phyloP scores from a whole-genome alignment of 1,140 invertebrate species.

The Dufourea novaeangliae region DNA sequence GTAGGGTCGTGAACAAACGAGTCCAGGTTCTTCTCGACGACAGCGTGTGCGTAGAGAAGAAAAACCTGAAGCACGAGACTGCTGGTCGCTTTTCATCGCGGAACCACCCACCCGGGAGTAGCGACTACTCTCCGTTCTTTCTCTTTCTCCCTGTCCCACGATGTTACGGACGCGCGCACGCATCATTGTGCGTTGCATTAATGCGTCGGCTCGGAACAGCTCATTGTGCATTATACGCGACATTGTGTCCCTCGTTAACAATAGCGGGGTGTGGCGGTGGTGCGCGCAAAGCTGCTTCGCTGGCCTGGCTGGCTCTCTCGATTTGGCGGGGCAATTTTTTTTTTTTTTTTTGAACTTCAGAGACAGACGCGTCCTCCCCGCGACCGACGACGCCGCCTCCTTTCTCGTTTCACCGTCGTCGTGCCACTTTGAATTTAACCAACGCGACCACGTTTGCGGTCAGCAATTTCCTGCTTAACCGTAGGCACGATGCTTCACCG shows the following conservation, averaged over 20 bases:
- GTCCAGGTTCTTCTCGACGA: too few relatives aligned
- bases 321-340: constrained; percentile 66
- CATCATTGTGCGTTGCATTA: constrained; percentile 59
- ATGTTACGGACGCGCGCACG: constrained; percentile 23
- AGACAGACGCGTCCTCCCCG: constrained; percentile 31
- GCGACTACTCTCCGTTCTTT: neutral
- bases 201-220: constrained; percentile 56
- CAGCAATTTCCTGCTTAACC: constrained; percentile 31
- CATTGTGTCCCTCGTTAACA: constrained; percentile 66
- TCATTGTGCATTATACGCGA: constrained; percentile 68
- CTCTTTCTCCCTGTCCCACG: neutral
- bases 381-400: constrained; percentile 15
- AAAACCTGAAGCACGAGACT: constrained; percentile 6
- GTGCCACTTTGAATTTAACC: constrained; percentile 40
- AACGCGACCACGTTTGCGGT: constrained; percentile 29
- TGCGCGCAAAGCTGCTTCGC: neutral
- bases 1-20: too few relatives aligned
- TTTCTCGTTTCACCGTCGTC: constrained; percentile 36
- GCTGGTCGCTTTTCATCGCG: neutral
- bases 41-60: neutral
- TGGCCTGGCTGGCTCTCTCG: constrained; percentile 18
- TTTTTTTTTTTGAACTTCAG: constrained; percentile 60
- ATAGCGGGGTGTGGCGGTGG: constrained; percentile 61
- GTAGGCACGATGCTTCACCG: too few relatives aligned
- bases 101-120: neutral